A percentile compares a stretch with the other conserved stretches of the same genome.
Evolutionary conservation across 2,888 invertebrate species (phyloP).

Genomic region (Xestia rhomboidea): DNA sequence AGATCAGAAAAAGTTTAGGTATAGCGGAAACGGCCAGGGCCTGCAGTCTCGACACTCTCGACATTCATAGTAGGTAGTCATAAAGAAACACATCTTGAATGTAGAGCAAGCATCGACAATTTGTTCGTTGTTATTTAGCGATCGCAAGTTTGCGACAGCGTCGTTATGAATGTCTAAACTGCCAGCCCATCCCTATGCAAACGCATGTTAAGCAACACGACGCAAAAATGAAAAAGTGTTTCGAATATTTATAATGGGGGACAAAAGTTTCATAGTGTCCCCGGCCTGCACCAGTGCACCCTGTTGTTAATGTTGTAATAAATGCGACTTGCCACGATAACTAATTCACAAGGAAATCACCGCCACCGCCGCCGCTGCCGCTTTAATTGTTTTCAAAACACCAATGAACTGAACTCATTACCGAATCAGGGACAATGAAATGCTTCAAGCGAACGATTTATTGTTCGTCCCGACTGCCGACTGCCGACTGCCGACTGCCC

Average conservation of each 20-base stretch:
- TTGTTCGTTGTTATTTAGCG: no score
- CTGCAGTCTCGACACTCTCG: no score
- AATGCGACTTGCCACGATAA: constrained; percentile 7
- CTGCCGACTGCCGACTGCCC: neutral
- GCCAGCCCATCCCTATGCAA: neutral
- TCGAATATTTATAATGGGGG: no score
- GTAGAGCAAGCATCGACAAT: no score
- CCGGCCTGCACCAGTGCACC: neutral
- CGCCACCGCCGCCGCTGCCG: neutral
- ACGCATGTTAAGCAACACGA: neutral
- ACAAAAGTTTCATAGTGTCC: neutral
- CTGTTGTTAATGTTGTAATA: neutral
- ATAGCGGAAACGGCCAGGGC: neutral
- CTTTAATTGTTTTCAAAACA: constrained; percentile 39
- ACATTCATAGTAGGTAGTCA: no score
- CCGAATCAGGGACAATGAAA: constrained; percentile 47
- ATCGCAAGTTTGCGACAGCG: no score
- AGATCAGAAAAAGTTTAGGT: neutral
- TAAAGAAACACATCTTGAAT: no score
- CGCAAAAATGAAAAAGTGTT: neutral
- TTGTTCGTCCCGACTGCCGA: constrained; percentile 17
- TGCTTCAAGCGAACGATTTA: constrained; percentile 50
- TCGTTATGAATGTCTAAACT: no score
- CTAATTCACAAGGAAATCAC: constrained; percentile 12
- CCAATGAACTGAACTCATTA: constrained; percentile 56